Base-by-base conservation (phyloP, 2,888 invertebrate species). In the Ctena decussata region DNA sequence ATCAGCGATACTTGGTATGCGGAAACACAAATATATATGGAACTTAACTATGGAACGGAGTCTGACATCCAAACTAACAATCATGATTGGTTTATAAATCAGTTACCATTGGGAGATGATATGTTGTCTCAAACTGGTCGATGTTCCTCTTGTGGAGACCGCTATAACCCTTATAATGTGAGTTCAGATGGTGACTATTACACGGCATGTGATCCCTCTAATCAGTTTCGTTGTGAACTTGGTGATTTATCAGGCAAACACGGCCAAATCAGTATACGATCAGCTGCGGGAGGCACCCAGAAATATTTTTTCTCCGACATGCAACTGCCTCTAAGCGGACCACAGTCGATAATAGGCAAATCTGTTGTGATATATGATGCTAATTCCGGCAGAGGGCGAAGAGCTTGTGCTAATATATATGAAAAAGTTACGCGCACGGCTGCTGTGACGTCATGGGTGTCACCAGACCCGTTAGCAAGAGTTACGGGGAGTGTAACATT, bases 321-420 rank as follows among this genome's bases (percentile, higher is more conserved):
- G 0, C 96, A 97, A 92, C 93, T 98, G 44, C 97, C 98, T 0
- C 96, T 99, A 12, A 97, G 97, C 15, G 99, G 99, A 21, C 97
- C 97, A 24, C 96, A 97, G 93, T 97, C 97, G 88, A 96, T 98
- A 92, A 94, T 98, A 92, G 98, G 98, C 73, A 97, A 97, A 95
- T 98, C 98, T 11, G 96, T 99, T 44, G 98, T 98, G 0, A 97
- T 99, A 73, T 98, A 98, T 93, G 98, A 98, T 94, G 98, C 98
- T 94, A 97, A 97, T 94, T 98, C 98, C 0, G 98, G 98, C 0
- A 97, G 97, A 86, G 75, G 65, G 1, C 69, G 89, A 72, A 96
- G 99, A 94, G 98, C 98, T 0, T 99, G 99, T 95, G 97, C 98
- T 12, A 97, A 91, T 76, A 86, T 94, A 8, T 72, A 79, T 44